Base-by-base conservation (phyloP, 2,113 vertebrate species). In the Silurus glanis region DNA sequence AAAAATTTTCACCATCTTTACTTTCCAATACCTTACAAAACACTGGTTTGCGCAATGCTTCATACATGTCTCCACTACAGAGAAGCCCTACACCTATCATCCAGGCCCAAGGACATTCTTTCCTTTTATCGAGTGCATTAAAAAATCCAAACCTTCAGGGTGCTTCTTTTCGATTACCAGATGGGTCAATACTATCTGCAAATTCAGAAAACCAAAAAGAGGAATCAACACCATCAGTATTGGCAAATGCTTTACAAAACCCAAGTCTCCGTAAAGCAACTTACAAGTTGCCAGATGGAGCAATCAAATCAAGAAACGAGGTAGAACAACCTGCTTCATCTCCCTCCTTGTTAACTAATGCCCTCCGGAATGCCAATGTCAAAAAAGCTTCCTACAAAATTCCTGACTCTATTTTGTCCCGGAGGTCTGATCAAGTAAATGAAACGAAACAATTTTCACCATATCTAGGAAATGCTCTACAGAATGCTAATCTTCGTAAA, bases 401-500 rank as follows among this genome's bases (percentile, higher is more conserved):
- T 59, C 91, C 91, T 28, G 88, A 90, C 37, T 88, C 91, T 28
- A 28, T 91, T 82, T 58, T 90, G 23, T 87, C 86, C 58, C 80
- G n/a, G 6, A 84, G 51, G 75, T 80, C 87, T 75, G 80, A 87
- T 75, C 85, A 90, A 88, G 58, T 53, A 59, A 58, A 14, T 64
- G 83, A 88, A 85, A 58, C 78, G 51, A 83, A 89, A 74, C 79
- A 83, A 53, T 61, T 87, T 69, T 91, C 94, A 49, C 92, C 93
- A 83, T 89, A 92, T 13, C 88, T 95, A 56, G 93, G 93, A 28
- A 91, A 92, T 61, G 83, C 92, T 87, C 88, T 94, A 87, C 89
- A 93, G 67, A 93, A 86, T 86, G 78, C 93, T 25, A 94, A 94
- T 87, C 85, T 95, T 28, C 91, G 88, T 62, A 94, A 92, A 90